These are phyloP conservation scores for Malurus melanocephalus DNA, from an alignment of 2,113 vertebrate genomes.

Conservation along the genomic window DNA sequence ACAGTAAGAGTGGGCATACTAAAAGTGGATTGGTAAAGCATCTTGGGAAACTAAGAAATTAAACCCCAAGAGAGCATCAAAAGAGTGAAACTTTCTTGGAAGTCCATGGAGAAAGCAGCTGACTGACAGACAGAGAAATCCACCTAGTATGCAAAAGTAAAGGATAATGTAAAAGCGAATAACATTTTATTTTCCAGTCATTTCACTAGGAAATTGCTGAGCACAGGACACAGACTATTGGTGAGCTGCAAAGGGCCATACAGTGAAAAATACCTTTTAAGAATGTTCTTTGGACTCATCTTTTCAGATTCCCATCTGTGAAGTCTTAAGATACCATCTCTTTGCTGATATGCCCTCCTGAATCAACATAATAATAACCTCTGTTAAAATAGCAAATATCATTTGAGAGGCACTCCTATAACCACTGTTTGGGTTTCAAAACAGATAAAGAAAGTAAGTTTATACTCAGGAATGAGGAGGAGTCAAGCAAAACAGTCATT, in stretches of 20 bases:
- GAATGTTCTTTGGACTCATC: not conserved
- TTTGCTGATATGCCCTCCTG: slow-evolving; percentile 22
- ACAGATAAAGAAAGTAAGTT: not conserved
- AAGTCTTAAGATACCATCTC: not conserved
- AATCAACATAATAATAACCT: slow-evolving; percentile 37
- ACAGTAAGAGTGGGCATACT: not conserved
- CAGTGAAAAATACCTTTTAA: not conserved
- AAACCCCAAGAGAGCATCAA: not conserved
- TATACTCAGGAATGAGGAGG: not conserved
- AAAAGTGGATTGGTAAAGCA: not conserved
- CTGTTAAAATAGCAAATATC: slow-evolving; percentile 25
- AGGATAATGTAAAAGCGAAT: not conserved
- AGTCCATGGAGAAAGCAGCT: not conserved
- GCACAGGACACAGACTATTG: not conserved
- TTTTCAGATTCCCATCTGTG: not conserved
- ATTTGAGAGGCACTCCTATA: not conserved
- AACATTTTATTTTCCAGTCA: not conserved
- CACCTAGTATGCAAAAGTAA: not conserved
- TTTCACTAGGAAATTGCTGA: not conserved
- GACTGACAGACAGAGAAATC: not conserved
- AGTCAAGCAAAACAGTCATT: not conserved
- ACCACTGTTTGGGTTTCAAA: slow-evolving; percentile 18
- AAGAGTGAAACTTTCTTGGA: not conserved
- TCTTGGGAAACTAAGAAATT: not conserved
- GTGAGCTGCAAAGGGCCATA: not conserved